Base-by-base conservation (phyloP, 2,888 invertebrate genomes). In the Melieria omissa region DNA sequence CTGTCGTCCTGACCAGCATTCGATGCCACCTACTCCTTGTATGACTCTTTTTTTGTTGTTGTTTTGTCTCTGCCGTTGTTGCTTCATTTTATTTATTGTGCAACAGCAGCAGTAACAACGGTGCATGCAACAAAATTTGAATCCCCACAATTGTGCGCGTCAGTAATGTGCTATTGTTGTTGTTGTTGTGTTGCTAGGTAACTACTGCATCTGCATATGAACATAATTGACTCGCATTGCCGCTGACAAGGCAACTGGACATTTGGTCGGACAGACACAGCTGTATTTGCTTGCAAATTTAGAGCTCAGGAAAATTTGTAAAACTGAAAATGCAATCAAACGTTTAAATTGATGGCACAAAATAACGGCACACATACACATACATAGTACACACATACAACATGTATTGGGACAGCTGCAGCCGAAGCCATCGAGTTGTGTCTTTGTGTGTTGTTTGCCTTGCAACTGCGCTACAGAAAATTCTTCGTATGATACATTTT, bases 321-420 rank as follows among this genome's bases (percentile, higher is more conserved):
- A 16, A 65, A 46, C 57, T 55, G 57, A 65, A 65, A 65, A 52
- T 52, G 64, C 64, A 64, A 64, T 64, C 64, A 64, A 64, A 64
- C 64, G 64, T 64, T 64, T 64, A 64, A 64, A 52, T 64, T 52
- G 64, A 64, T 49, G 62, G 12, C 14, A 44, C 29, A 29, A 29
- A 29, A 29, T 29, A 29, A 29, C 29, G 29, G 29, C 29, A 29
- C 29, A 29, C 29, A 29, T 29, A 16, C 16, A 16, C 16, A 29
- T 29, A 29, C 29, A 29, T 29, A n/a, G n/a, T 29, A n/a, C n/a
- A n/a, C n/a, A 29, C 29, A 29, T 29, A 29, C 29, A 29, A 29
- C 29, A 29, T 29, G 2, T 29, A 29, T 3, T 29, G 29, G 29
- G 29, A 29, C 29, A 29, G 29, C 29, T 29, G 29, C 29, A 29